Percentiles rank a stretch among this genome's conserved stretches.
Evolutionary conservation across 2,888 invertebrate genomes (phyloP).

Genomic region (Lepidochitona cinerea): DNA sequence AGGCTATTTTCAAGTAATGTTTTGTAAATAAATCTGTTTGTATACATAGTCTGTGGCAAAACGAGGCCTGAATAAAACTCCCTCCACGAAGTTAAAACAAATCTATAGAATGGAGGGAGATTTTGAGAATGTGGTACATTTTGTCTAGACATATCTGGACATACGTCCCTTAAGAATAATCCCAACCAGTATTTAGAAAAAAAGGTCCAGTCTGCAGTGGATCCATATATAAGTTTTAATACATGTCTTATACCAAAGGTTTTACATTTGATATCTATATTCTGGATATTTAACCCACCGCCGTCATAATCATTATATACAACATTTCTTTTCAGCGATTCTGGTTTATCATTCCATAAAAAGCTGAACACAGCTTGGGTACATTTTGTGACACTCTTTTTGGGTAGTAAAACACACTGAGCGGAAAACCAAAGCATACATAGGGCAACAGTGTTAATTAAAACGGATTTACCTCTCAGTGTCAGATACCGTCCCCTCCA

Average conservation of each 20-base stretch:
- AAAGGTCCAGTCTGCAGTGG: not conserved
- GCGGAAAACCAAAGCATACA: not conserved
- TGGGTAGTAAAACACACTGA: not conserved
- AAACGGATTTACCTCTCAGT: not conserved
- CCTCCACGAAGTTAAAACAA: not conserved
- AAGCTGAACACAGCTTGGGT: not conserved
- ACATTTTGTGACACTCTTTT: not conserved
- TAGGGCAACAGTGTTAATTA: not conserved
- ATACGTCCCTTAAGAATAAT: not conserved
- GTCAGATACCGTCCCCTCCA: not conserved
- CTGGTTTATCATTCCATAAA: not conserved
- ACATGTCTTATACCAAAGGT: not conserved
- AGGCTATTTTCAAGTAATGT: not conserved
- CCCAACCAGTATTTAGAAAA: conserved; percentile 2
- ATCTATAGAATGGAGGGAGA: not conserved
- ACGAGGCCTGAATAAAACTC: not conserved
- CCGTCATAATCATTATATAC: not conserved
- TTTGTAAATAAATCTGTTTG: not conserved
- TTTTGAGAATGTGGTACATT: not conserved
- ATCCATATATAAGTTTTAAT: not conserved
- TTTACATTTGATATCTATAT: not conserved
- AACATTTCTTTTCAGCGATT: not conserved
- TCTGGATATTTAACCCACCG: not conserved
- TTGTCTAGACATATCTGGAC: not conserved
- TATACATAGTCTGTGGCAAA: not conserved